Base-by-base conservation (phyloP, 2,113 vertebrate species). In the Ictidomys tridecemlineatus region DNA sequence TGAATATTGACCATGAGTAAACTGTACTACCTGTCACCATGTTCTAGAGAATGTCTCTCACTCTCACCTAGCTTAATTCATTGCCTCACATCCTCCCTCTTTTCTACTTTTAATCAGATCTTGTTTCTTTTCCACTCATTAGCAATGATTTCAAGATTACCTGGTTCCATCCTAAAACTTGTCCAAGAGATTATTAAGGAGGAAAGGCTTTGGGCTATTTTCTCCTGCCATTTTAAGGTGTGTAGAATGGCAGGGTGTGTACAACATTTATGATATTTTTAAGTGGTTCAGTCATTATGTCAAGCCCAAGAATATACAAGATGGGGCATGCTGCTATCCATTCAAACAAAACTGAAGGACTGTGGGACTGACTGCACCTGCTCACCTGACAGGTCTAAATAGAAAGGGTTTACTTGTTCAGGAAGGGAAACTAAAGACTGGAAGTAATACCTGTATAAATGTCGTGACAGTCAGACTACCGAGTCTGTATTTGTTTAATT, bases 301-400 rank as follows among this genome's bases (percentile, higher is more conserved):
- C 89, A 93, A 91, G 87, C 78, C 53, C 89, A 94, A 48, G 80
- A 95, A 97, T 87, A 93, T 85, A 92, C 95, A 93, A 95, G 96
- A 94, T 58, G 37, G 72, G 85, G n/a, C 93, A 78, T 73, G 91
- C 86, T 51, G 45, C 94, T 84, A 12, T 93, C 89, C 84, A 69
- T 82, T 94, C 61, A 78, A 67, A 82, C 74, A 88, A 93, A 92
- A 91, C 51, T 34, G 37, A 69, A 69, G 87, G 73, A 63, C 72
- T 77, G 4, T 77, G 48, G 84, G 74, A 84, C 74, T 87, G 72
- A 56, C 61, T 73, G 16, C 17, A 65, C 32, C 94, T 80, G 65
- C 83, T 89, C 39, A 42, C 77, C 74, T 76, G 42, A 67, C 73
- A 95, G 86, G 79, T 89, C 94, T 82, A 53, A 93, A 84, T 82